Base-by-base conservation (phyloP, 2,113 vertebrate genomes). In the Phaethornis superciliosus region DNA sequence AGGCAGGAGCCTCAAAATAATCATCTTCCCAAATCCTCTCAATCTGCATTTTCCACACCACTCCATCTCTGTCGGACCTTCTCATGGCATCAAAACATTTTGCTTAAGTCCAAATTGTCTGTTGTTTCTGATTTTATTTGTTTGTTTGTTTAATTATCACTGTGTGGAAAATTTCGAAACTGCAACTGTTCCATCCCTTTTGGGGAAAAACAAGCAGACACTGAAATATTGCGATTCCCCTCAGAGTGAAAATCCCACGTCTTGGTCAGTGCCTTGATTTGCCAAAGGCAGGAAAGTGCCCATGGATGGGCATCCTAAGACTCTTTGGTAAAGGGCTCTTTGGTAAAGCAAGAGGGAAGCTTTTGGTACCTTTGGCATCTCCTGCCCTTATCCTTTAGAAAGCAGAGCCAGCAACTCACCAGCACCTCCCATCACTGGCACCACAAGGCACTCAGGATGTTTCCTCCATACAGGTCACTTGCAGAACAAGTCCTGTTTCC, bases 151-250 rank as follows among this genome's bases (percentile, higher is more conserved):
- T 83, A 90, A 94, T 94, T 93, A 77, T 52, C 21, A 0, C 27
- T 93, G 63, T 90, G 92, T 86, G 92, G 90, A 96, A 96, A 95
- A 88, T 91, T 94, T 95, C 42, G 2, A 88, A 96, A 96, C 0
- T 0, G 44, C 32, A 78, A 88, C 63, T 67, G 23, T 81, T 96
- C 37, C 80, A 81, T 27, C 21, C 32, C 37, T 92, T 90, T 83
- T 51, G 72, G 82, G 56, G 47, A 85, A 94, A 95, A 95, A 74
- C 63, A 93, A 80, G 74, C 78, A 88, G 54, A 63, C 13, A 15
- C 10, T 77, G 85, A 91, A 95, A 95, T 74, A 37, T 2, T 77
- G 62, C 24, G 59, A 91, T 95, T 93, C 59, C 79, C 68, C 68
- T 95, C 40, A 64, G 33, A 94, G 68, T 0, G 0, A 95, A 93